These are phyloP conservation scores for Actinia tenebrosa DNA, from an alignment of 64 coral and sea anemone species.

Conservation along the genomic window DNA sequence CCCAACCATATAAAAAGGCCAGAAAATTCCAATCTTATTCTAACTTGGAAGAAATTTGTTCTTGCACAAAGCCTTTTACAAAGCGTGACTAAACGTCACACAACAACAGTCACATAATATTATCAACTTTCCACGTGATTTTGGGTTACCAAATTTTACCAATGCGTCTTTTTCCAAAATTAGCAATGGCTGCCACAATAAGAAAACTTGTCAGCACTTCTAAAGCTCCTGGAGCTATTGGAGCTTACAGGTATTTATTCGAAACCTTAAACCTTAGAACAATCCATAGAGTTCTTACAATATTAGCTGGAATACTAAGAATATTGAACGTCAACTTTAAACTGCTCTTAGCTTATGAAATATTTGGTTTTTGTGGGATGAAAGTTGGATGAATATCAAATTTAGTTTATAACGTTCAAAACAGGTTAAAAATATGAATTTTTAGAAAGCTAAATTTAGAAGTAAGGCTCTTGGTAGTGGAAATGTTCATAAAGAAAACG, in stretches of 20 bases:
- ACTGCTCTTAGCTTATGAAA: not conserved
- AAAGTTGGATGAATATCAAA: too few relatives aligned
- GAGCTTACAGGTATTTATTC: slow-evolving; percentile 65
- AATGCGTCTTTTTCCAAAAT: slow-evolving; percentile 17
- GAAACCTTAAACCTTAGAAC: not conserved
- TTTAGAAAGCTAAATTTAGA: not conserved
- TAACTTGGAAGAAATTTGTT: not conserved
- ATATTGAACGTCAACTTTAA: too few relatives aligned
- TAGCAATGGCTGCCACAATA: slow-evolving; percentile 35
- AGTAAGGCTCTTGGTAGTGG: not conserved
- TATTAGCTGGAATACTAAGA: not conserved
- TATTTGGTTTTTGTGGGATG: not conserved
- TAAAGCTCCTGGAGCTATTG: slow-evolving; percentile 77
- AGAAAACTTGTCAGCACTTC: slow-evolving; percentile 52
- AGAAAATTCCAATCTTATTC: not conserved
- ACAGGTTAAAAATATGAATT: too few relatives aligned
- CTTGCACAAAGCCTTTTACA: not conserved
- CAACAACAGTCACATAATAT: not conserved
- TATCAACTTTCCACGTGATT: not conserved
- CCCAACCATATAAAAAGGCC: not conserved
- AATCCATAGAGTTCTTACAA: not conserved
- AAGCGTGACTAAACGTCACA: not conserved
- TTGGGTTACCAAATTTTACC: not conserved
- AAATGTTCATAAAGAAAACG: too few relatives aligned
- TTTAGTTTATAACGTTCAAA: too few relatives aligned